Conservation (phyloP, 2,113 vertebrate genomes). For the Pandion haliaetus region DNA sequence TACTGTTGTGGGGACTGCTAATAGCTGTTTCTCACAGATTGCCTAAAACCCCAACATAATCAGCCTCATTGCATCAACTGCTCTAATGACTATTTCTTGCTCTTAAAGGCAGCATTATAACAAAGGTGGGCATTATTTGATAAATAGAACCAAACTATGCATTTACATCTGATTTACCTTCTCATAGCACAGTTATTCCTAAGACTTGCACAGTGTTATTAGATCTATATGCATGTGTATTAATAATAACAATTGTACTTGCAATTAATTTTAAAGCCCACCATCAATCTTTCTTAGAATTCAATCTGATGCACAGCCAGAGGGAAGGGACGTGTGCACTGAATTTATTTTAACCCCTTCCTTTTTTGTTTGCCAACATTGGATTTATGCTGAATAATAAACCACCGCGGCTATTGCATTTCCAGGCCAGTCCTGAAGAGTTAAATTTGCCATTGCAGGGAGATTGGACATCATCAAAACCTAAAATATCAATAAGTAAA, state of each 20-base stretch:
- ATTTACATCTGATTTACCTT: background rate
- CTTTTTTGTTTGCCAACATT: background rate
- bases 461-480: background rate
- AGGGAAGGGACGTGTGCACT: background rate
- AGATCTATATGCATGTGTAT: background rate
- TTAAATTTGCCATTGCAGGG: background rate
- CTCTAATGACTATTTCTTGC: background rate
- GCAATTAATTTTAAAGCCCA: constrained; percentile 64
- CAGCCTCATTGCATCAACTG: background rate
- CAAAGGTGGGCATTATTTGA: background rate
- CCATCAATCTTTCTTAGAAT: constrained; percentile 55
- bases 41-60: background rate
- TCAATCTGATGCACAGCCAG: constrained; percentile 45
- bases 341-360: constrained; percentile 3
- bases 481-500: background rate
- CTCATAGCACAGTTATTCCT: background rate
- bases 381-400: background rate
- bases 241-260: constrained; percentile 60
- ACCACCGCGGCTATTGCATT: rapidly evolving
- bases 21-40: rapidly evolving
- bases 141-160: background rate
- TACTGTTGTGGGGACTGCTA: background rate
- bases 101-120: background rate
- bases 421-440: background rate
- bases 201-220: background rate